Base-by-base conservation (phyloP, 2,113 vertebrate species). In the Anas platyrhynchos region DNA sequence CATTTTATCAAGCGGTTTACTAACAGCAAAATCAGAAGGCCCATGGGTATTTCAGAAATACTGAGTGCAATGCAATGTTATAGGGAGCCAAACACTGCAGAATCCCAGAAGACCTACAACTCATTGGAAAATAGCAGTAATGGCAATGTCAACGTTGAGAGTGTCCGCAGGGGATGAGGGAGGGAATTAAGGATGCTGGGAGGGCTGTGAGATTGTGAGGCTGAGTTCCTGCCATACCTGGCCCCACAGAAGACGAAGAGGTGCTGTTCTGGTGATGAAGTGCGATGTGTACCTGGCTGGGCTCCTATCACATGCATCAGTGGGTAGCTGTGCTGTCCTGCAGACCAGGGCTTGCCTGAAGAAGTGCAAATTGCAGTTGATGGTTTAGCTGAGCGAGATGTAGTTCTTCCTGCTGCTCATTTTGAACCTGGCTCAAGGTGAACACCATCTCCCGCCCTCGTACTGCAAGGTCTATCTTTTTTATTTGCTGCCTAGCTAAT, bases 261-360 rank as follows among this genome's bases (percentile, higher is more conserved):
- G 12, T 83, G 23, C 2, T 81, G 44, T 59, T 75, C 52, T 94
- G 69, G 62, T 92, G 73, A 55, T 0, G 43, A 78, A 71, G 29
- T 54, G 83, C 41, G 14, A 2, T 21, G 22, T 23, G 4, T 63
- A 6, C 58, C 73, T 81, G 58, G 18, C 43, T 65, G 31, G 8
- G 52, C 86, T 92, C 62, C 61, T 75, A 46, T 74, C 58, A 29
- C 41, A 46, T 2, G 4, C 21, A 32, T 74, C 44, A 48, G 14
- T 14, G 38, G 32, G 25, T 22, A 41, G 46, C 67, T 1, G 0
- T 16, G 86, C 52, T 89, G 52, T 67, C 22, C 18, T 31, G 29
- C 0, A 2, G 55, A 41, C 0, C 0, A 67, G 17, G 59, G 13
- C 61, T 92, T 1, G 0, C 52, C 59, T 88, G 69, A 81, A 46